Conservation (phyloP, 2,797 vertebrate genomes). For the Geotrypetes seraphini region DNA sequence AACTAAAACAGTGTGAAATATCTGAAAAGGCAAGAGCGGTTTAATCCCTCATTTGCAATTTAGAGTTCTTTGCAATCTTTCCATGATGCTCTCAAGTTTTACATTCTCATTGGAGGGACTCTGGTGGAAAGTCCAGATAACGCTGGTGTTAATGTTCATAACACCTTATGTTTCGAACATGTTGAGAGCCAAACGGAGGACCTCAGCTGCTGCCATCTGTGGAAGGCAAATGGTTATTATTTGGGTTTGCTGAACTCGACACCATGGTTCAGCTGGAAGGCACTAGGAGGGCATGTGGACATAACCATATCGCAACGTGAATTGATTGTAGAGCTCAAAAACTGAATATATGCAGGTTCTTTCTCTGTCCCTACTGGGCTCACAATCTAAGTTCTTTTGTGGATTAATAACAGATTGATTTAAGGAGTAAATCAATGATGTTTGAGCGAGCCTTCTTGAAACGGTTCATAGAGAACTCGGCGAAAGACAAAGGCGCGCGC, state of each 20-base stretch:
- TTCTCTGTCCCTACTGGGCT: no score
- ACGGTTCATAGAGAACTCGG: no score
- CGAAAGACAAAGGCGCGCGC: no score
- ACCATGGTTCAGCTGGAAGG: slow-evolving; percentile 12
- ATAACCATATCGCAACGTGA: not conserved
- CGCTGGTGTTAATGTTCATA: not conserved
- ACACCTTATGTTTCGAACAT: not conserved
- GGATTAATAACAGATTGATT: no score
- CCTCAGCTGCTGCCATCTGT: slow-evolving; percentile 33
- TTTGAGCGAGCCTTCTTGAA: no score
- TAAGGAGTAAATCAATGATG: no score
- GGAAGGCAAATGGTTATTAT: slow-evolving; percentile 37
- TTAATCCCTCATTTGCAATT: slow-evolving; percentile 34
- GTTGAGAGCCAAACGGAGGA: slow-evolving; percentile 9
- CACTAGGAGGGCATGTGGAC: not conserved
- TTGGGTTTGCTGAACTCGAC: slow-evolving; percentile 5
- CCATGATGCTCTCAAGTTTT: slow-evolving; percentile 21
- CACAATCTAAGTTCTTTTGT: no score
- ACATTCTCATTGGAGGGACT: slow-evolving; percentile 22
- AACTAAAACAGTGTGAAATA: no score
- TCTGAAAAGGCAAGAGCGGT: slow-evolving; percentile 40
- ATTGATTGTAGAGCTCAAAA: not conserved
- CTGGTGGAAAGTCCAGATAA: slow-evolving; percentile 18
- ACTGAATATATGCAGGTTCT: no score
- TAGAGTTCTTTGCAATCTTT: slow-evolving; percentile 35